Evolutionary conservation across 2,113 vertebrate species (phyloP).

Genomic region (Hippocampus barbouri): DNA sequence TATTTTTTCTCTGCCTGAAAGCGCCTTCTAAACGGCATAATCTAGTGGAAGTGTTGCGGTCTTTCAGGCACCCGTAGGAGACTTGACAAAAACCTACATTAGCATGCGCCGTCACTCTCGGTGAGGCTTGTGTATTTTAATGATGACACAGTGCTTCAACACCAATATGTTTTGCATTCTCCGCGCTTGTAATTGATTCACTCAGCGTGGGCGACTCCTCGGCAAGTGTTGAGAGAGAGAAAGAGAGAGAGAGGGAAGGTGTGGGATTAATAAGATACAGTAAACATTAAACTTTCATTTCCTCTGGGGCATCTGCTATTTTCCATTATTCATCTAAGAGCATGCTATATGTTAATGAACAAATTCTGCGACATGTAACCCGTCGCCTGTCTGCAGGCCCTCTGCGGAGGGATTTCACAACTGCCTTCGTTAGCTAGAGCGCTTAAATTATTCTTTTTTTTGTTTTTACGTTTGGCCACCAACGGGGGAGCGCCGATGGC

Average conservation of each 20-base stretch:
- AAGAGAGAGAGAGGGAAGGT: neutral
- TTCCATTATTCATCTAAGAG: constrained; percentile 60
- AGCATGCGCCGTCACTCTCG: constrained; percentile 1
- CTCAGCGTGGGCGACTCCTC: constrained; percentile 15
- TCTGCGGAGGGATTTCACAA: constrained; percentile 20
- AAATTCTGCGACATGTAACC: constrained; percentile 42
- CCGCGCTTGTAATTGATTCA: constrained; percentile 17
- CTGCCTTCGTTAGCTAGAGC: constrained; percentile 34
- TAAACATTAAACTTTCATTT: constrained; percentile 61
- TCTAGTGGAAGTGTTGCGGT: neutral
- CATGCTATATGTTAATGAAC: constrained; percentile 53
- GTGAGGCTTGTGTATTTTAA: constrained; percentile 1
- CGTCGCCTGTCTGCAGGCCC: constrained; percentile 2
- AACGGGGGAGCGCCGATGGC: neutral
- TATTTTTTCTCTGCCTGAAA: too few species aligned
- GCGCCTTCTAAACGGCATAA: neutral
- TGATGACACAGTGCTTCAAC: constrained; percentile 3
- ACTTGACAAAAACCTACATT: neutral
- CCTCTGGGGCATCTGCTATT: constrained; percentile 48
- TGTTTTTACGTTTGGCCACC: constrained; percentile 3
- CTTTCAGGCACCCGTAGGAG: neutral
- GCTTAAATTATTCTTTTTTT: neutral
- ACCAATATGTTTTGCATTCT: constrained; percentile 6
- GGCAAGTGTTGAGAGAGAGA: constrained; percentile 28
- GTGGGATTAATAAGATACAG: constrained; percentile 55